Base-by-base conservation (phyloP, 2,113 vertebrate species). In the Channa argus region DNA sequence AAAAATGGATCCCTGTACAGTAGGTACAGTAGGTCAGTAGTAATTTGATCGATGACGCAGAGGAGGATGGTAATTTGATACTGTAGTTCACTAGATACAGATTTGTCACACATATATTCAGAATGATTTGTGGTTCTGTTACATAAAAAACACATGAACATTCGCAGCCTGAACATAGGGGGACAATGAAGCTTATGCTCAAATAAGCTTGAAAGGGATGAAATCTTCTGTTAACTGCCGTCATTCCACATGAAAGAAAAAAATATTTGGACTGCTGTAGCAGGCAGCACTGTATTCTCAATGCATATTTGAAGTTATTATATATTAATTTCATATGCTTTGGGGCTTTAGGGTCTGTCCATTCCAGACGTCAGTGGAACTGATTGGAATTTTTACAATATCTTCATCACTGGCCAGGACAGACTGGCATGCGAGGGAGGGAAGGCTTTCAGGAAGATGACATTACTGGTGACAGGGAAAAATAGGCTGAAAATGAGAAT, bases 261-360 rank as follows among this genome's bases (percentile, higher is more conserved):
- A 70, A 79, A 83, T 69, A 87, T 85, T 75, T 83, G 83, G 69
- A 65, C 62, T 6, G 58, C 73, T 63, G n/a, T n/a, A n/a, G n/a
- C n/a, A n/a, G n/a, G n/a, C n/a, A n/a, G 71, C 72, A 76, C 63
- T n/a, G 39, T 3, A 60, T 64, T 75, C 67, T 70, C 71, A 79
- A 52, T 63, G 71, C 34, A 43, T 88, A 74, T 85, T 83, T 90
- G 80, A 88, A 78, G 71, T 90, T 87, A 85, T 85, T 81, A 83
- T 74, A 88, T 89, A 91, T 92, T 85, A 81, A 89, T 89, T 90
- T 77, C 8, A 69, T 60, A 60, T 56, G 77, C 65, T 79, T 67
- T 54, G 37, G 70, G 69, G 80, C 74, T 12, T 63, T 12, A 64
- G 74, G 60, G n/a, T 61, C 49, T 56, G 49, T 74, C 74, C 24